Conservation (phyloP, 2,113 vertebrate genomes). For the Larimichthys crocea region DNA sequence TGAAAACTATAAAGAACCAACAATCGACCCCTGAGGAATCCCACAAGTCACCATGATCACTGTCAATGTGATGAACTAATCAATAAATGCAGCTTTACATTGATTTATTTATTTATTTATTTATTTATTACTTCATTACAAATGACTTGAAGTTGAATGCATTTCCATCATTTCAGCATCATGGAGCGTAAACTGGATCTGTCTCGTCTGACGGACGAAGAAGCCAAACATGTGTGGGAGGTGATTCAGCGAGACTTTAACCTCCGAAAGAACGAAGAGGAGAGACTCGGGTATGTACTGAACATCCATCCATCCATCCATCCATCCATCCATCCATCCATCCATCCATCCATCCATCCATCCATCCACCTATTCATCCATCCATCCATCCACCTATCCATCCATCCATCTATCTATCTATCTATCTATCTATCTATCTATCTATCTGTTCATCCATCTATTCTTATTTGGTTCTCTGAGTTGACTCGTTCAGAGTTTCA, state of each 20-base stretch:
- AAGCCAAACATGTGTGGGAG: constrained; percentile 94
- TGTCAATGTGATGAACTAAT: neutral
- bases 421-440: too few relatives aligned
- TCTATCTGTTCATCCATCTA: too few relatives aligned
- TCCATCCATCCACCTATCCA: too few relatives aligned
- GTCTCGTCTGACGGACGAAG: constrained; percentile 92
- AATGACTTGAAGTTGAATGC: too few relatives aligned
- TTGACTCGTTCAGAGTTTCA: neutral
- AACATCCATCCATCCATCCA: neutral
- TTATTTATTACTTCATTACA: too few relatives aligned
- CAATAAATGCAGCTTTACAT: neutral
- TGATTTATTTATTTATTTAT: too few relatives aligned
- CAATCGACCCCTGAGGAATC: neutral
- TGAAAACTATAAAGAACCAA: neutral
- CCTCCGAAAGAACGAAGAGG: constrained; percentile 92
- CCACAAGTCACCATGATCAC: neutral
- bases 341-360: too few relatives aligned
- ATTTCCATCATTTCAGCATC: neutral
- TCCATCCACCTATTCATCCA: too few relatives aligned
- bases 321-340: neutral
- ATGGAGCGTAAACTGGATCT: constrained; percentile 95
- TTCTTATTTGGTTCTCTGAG: too few relatives aligned
- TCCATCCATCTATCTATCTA: too few relatives aligned
- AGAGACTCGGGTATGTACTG: constrained; percentile 87
- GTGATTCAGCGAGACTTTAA: constrained; percentile 94